A percentile compares a stretch with the other conserved stretches of the same genome.
Evolutionary conservation across 2,888 invertebrate species (phyloP).

Genomic region (Noctua janthe): DNA sequence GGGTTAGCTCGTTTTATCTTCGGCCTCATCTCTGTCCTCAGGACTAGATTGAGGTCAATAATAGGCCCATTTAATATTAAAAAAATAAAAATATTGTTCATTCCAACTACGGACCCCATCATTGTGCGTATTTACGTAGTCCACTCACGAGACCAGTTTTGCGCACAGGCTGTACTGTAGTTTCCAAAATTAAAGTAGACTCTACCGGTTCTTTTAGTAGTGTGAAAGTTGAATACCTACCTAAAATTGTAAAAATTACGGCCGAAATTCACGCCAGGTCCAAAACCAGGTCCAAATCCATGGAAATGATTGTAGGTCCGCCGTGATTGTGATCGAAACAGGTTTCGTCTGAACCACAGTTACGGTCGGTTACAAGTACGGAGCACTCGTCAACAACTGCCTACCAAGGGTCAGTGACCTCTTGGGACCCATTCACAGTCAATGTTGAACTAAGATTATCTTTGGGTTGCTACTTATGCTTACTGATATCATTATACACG

Average conservation of each 20-base stretch:
- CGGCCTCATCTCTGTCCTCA: too few species aligned
- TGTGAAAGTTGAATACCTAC: background rate
- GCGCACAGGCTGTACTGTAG: background rate
- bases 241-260: background rate
- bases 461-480: background rate
- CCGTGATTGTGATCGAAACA: conserved; percentile 4
- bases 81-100: too few species aligned
- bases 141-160: background rate
- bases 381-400: conserved; percentile 1
- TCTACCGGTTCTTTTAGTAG: background rate
- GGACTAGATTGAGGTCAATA: too few species aligned
- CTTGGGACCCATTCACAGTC: conserved; percentile 8
- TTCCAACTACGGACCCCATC: background rate
- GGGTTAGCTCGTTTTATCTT: too few species aligned
- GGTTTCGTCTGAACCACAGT: conserved; percentile 15
- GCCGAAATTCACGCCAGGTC: background rate
- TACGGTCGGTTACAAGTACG: background rate
- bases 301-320: background rate
- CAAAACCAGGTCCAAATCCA: background rate
- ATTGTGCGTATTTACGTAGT: background rate
- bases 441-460: background rate
- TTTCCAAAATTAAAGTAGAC: background rate
- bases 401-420: conserved; percentile 20
- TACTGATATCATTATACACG: background rate
- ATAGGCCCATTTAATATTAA: too few species aligned